Base-by-base conservation (phyloP, 2,113 vertebrate genomes). In the Cariama cristata region DNA sequence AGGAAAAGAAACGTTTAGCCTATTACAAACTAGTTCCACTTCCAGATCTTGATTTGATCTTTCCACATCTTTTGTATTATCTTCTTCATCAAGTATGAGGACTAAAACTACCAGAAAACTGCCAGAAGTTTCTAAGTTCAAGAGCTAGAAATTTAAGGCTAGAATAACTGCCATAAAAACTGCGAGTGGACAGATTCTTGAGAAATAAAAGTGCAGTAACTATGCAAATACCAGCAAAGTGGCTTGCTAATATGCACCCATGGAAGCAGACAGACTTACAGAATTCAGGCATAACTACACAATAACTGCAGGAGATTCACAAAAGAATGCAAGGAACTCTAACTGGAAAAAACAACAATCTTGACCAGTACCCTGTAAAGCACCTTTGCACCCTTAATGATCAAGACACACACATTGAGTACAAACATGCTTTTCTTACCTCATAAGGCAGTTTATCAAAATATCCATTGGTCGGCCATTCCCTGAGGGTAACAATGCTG, bases 401-500 rank as follows among this genome's bases (percentile, higher is more conserved):
- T 52, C 50, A 79, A 44, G 32, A 28, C 11, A 93, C 49, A 77
- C 24, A 38, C 6, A 73, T 0, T 17, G 23, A 84, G 9, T 9
- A 12, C 49, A 88, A 96, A 38, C 28, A 74, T 8, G 22, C 42
- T 66, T 90, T 59, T 42, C 97, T 98, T 98, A 99, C 99, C 99
- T 99, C 99, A 93, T 99, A 99, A 91, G 99, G 99, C 90, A 99
- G 98, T 95, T 99, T 99, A 98, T 99, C 99, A 98, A 99, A 99
- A 98, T 99, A 99, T 71, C 99, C 99, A 11, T 99, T 99, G 77
- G 98, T 98, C 4, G 98, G 98, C 97, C 97, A 97, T 94, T 98
- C 98, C 95, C 97, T 98, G 97, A 99, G 97, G 91, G 97, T 97
- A 95, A 98, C 76, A 63, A 98, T 97, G 93, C 91, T 98, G 83